These are phyloP conservation scores for Geodia barretti DNA, from an alignment of 37 sponge, comb jelly and placozoan species.

Conservation along the genomic window DNA sequence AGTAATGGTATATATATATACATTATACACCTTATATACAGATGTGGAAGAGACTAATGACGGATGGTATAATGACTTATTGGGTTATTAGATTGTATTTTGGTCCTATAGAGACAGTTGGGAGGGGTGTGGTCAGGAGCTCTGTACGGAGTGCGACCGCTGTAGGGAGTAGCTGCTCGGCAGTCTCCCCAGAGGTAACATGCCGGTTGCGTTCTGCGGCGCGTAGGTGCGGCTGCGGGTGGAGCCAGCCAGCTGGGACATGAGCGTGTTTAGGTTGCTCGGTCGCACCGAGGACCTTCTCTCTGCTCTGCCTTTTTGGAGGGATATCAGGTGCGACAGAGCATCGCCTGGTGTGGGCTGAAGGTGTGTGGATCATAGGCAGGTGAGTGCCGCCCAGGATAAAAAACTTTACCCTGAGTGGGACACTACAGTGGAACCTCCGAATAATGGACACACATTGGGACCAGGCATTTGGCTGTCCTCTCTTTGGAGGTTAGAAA, in stretches of 20 bases:
- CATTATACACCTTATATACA: too few species aligned
- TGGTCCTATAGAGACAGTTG: too few species aligned
- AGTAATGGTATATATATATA: not conserved
- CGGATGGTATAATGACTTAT: not conserved
- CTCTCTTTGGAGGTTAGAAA: too few species aligned
- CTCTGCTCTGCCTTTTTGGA: too few species aligned
- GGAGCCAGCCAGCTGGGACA: conserved; percentile 8
- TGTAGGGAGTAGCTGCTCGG: too few species aligned
- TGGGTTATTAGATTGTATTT: too few species aligned
- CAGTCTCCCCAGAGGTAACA: not conserved
- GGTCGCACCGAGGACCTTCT: not conserved
- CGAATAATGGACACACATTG: too few species aligned
- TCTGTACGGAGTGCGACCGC: too few species aligned
- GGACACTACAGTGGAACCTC: too few species aligned
- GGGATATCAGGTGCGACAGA: conserved; percentile 13
- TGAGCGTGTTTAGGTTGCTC: conserved; percentile 12
- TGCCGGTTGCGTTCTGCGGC: not conserved
- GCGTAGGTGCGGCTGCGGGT: not conserved
- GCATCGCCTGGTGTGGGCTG: conserved; percentile 23
- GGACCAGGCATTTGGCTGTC: too few species aligned
- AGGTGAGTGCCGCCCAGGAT: not conserved
- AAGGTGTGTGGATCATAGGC: not conserved
- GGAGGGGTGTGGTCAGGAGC: too few species aligned
- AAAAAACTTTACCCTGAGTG: too few species aligned
- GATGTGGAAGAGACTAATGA: not conserved